A percentile compares a stretch with the other conserved stretches of the same genome.
Conservation (phyloP, 1,140 invertebrate species). For the Teleopsis dalmanni region DNA sequence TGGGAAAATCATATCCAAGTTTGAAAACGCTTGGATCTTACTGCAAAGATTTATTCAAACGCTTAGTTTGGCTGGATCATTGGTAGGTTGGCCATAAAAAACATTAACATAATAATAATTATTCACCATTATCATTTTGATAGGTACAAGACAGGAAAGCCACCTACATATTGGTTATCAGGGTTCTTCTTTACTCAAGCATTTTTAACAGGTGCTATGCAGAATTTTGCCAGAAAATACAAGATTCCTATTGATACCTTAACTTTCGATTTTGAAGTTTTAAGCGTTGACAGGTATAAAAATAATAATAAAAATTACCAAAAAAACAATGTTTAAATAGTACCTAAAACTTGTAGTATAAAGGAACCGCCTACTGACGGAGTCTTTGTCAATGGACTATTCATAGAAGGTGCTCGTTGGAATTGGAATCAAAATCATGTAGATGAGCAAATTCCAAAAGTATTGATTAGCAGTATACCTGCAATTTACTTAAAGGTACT, state of each 20-base stretch:
- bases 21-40: constrained; percentile 83
- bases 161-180: constrained; percentile 81
- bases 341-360: constrained; percentile 13
- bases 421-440: constrained; percentile 53
- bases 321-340: background rate
- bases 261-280: constrained; percentile 70
- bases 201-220: constrained; percentile 84
- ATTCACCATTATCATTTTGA: background rate
- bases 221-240: constrained; percentile 84
- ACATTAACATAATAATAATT: background rate
- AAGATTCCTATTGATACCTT: constrained; percentile 83
- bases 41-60: constrained; percentile 72
- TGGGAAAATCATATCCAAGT: constrained; percentile 78
- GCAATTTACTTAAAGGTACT: constrained; percentile 58
- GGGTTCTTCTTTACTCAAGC: constrained; percentile 93
- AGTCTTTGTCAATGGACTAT: constrained; percentile 76
- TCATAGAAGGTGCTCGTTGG: constrained; percentile 79
- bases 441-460: constrained; percentile 72
- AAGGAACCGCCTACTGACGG: constrained; percentile 57
- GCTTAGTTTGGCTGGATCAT: constrained; percentile 65
- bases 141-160: constrained; percentile 63
- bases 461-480: constrained; percentile 73
- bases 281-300: constrained; percentile 45
- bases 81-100: constrained; percentile 52
- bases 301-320: background rate